These are phyloP conservation scores for Myotis myotis DNA, from an alignment of 2,797 vertebrate species.

Conservation along the genomic window DNA sequence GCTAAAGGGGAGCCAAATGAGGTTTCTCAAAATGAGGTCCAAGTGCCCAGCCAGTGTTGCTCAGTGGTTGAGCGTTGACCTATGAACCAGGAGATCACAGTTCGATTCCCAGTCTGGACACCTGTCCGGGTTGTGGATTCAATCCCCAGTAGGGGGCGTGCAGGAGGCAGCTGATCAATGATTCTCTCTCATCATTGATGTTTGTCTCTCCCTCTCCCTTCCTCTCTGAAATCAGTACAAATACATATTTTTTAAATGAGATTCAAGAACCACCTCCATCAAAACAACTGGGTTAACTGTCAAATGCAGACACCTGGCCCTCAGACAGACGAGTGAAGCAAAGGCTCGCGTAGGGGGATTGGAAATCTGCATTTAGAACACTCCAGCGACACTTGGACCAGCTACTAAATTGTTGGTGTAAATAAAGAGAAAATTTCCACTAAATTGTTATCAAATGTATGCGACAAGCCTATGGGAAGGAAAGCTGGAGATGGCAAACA, in stretches of 20 bases:
- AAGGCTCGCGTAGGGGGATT: neutral
- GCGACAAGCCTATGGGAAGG: neutral
- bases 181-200: too few relatives aligned
- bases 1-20: neutral
- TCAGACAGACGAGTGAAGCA: neutral
- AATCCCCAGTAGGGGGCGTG: too few relatives aligned
- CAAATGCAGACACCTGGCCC: neutral
- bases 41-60: too few relatives aligned
- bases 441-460: slow-evolving; percentile 17
- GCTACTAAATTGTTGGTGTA: neutral
- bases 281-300: neutral
- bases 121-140: too few relatives aligned
- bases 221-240: too few relatives aligned
- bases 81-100: too few relatives aligned
- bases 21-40: neutral
- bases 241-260: neutral
- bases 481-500: neutral
- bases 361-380: neutral
- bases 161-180: too few relatives aligned
- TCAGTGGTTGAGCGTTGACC: too few relatives aligned
- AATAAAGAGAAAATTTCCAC: neutral
- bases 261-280: neutral
- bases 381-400: neutral
- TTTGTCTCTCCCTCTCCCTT: too few relatives aligned
- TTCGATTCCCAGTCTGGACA: too few relatives aligned